Evolutionary conservation across 2,888 invertebrate species (phyloP).

Genomic region (Sphaerophoria taeniata): DNA sequence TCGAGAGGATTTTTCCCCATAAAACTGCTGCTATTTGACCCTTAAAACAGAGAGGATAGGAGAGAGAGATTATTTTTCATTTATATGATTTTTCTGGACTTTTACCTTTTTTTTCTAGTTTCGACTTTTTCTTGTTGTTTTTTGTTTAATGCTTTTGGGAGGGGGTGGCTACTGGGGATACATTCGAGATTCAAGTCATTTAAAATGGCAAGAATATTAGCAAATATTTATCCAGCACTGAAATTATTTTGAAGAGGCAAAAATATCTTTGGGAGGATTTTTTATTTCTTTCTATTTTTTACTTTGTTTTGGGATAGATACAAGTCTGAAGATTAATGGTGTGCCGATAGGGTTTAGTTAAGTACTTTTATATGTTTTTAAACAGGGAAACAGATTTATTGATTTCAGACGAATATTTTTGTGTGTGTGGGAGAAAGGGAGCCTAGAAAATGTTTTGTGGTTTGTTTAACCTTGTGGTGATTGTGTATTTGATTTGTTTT

Average conservation of each 20-base stretch:
- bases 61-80: no score
- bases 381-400: constrained; percentile 40
- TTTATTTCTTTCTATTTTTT: neutral
- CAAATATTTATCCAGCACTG: constrained; percentile 66
- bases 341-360: constrained; percentile 39
- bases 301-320: no score
- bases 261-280: neutral
- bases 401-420: constrained; percentile 5
- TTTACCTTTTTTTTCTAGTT: constrained; percentile 36
- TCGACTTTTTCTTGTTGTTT: constrained; percentile 12
- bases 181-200: constrained; percentile 37
- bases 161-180: constrained; percentile 32
- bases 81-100: constrained; percentile 38
- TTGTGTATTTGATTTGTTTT: no score
- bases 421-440: no score
- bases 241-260: constrained; percentile 50
- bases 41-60: constrained; percentile 30
- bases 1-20: constrained; percentile 39
- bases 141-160: neutral
- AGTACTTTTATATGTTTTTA: constrained; percentile 32
- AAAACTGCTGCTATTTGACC: constrained; percentile 48
- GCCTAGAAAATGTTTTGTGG: no score
- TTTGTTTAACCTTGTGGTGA: no score
- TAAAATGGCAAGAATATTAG: constrained; percentile 58
- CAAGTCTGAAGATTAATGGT: constrained; percentile 35